These are phyloP conservation scores for Phenganax subtilis DNA, from an alignment of 92 coral and sea anemone genomes.

Conservation along the genomic window DNA sequence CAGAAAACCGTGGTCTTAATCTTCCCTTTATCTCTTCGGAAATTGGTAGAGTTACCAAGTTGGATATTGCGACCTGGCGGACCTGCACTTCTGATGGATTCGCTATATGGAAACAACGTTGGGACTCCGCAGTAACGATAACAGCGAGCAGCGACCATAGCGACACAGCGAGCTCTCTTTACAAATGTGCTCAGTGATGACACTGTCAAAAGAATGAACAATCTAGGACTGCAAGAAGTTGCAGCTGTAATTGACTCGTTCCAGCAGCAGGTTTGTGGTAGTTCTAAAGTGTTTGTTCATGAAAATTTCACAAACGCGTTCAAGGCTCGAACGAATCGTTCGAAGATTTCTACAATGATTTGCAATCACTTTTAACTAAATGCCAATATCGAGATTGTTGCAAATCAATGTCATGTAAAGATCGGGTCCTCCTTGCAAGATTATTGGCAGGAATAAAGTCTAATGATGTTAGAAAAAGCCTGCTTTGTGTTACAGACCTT, in stretches of 20 bases:
- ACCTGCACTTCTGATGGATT: constrained; percentile 26
- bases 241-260: constrained; percentile 23
- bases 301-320: constrained; percentile 39
- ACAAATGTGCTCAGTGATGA: constrained; percentile 33
- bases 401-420: constrained; percentile 40
- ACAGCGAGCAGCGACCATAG: constrained; percentile 2
- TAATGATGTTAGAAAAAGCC: constrained; percentile 31
- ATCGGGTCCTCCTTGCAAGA: constrained; percentile 31
- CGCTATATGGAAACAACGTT: constrained; percentile 35
- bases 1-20: background rate
- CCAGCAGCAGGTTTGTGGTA: constrained; percentile 39
- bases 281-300: constrained; percentile 38
- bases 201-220: constrained; percentile 36
- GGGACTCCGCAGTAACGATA: constrained; percentile 25
- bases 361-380: constrained; percentile 39
- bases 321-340: constrained; percentile 36
- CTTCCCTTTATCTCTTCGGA: constrained; percentile 10
- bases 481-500: constrained; percentile 31
- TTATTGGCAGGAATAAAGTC: constrained; percentile 43
- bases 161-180: constrained; percentile 29
- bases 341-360: constrained; percentile 39
- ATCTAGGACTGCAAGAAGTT: constrained; percentile 23
- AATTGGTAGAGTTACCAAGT: constrained; percentile 5
- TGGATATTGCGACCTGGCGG: background rate
- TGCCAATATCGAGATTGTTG: constrained; percentile 39